Conservation (phyloP, 2,888 invertebrate species). For the Campoplex nolae region DNA sequence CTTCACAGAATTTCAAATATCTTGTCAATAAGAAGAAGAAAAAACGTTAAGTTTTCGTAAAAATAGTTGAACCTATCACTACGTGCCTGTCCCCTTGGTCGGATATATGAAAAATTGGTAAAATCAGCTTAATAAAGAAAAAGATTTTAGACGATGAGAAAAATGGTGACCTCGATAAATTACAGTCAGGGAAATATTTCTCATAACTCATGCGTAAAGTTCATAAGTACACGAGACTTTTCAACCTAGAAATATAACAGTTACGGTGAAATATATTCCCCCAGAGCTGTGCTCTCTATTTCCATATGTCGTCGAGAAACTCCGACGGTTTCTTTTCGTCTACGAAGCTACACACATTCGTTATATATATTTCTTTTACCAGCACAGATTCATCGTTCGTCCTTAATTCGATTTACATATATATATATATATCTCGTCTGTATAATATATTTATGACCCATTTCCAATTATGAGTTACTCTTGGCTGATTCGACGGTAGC, state of each 20-base stretch:
- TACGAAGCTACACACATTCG: not conserved
- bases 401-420: not conserved
- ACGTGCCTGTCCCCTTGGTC: not conserved
- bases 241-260: slow-evolving; percentile 52
- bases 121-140: not conserved
- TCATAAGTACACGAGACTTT: slow-evolving; percentile 61
- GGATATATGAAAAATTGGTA: not conserved
- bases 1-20: not conserved
- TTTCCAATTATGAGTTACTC: slow-evolving; percentile 28
- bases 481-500: not conserved
- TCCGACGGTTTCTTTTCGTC: slow-evolving; percentile 33
- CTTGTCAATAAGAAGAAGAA: not conserved
- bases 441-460: slow-evolving; percentile 46
- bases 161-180: slow-evolving; percentile 48
- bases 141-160: slow-evolving; percentile 35
- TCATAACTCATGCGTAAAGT: slow-evolving; percentile 58
- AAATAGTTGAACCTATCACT: not conserved
- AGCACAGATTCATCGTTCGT: not conserved
- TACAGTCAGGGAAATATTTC: slow-evolving; percentile 38
- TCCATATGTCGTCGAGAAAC: slow-evolving; percentile 63
- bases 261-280: slow-evolving; percentile 43
- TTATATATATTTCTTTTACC: slow-evolving; percentile 2
- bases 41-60: not conserved
- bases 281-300: slow-evolving; percentile 58
- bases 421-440: not conserved